Conservation (phyloP, 2,888 invertebrate genomes). For the Heteromurus nitidus region DNA sequence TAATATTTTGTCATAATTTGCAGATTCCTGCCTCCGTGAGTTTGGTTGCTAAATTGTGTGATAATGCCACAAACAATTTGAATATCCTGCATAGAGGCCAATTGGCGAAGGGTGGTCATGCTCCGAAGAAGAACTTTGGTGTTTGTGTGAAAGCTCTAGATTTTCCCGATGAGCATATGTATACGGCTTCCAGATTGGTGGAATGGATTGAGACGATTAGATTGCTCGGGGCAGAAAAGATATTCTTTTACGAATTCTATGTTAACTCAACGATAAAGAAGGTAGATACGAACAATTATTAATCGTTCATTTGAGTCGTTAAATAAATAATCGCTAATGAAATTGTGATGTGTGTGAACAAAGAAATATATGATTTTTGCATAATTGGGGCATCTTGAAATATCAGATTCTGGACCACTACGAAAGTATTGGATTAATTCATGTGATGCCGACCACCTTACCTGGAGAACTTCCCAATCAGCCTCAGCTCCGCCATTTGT, state of each 20-base stretch:
- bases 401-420: conserved; percentile 72
- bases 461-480: conserved; percentile 76
- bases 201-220: conserved; percentile 77
- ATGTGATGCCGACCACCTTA: conserved; percentile 74
- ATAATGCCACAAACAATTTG: conserved; percentile 75
- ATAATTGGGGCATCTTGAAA: no score
- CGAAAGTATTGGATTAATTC: conserved; percentile 72
- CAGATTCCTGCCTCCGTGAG: conserved; percentile 74
- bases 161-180: conserved; percentile 76
- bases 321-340: no score
- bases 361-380: no score
- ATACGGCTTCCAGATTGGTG: conserved; percentile 75
- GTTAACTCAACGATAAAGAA: conserved; percentile 76
- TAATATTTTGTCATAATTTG: neutral
- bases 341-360: no score
- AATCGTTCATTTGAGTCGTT: no score
- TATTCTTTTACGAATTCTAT: conserved; percentile 76
- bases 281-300: conserved; percentile 74
- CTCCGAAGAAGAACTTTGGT: conserved; percentile 74
- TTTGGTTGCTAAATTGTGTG: conserved; percentile 74
- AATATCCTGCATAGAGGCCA: conserved; percentile 48
- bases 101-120: conserved; percentile 72
- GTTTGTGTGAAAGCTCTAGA: conserved; percentile 77
- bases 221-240: conserved; percentile 76
- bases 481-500: conserved; percentile 74